These are phyloP conservation scores for Microctenopoma steveboyesi DNA, from an alignment of 2,797 vertebrate species.

Conservation along the genomic window DNA sequence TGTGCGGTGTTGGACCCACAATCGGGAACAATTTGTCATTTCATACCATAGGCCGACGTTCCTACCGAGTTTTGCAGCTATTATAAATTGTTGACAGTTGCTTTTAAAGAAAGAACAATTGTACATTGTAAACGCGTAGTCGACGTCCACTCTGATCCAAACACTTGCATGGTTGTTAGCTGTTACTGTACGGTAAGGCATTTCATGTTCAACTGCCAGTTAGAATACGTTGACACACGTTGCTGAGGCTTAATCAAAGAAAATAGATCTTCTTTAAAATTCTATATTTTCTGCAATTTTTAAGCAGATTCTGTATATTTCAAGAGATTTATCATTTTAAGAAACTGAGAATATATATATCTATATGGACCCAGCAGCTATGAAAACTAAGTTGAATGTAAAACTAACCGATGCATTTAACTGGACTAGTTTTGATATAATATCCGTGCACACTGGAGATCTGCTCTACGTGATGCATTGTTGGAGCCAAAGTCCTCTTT, in stretches of 20 bases:
- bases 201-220: slow-evolving; percentile 72
- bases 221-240: slow-evolving; percentile 30
- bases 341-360: slow-evolving; percentile 16
- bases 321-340: slow-evolving; percentile 46
- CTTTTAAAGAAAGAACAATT: slow-evolving; percentile 33
- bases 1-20: no score
- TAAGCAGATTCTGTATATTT: slow-evolving; percentile 69
- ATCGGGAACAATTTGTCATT: neutral
- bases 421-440: slow-evolving; percentile 35
- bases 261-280: slow-evolving; percentile 45
- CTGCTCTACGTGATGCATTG: neutral
- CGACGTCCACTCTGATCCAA: slow-evolving; percentile 33
- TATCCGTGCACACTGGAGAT: neutral
- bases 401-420: slow-evolving; percentile 38
- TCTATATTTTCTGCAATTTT: slow-evolving; percentile 79
- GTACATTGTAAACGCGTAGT: slow-evolving; percentile 27
- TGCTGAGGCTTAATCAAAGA: slow-evolving; percentile 45
- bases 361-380: slow-evolving; percentile 17
- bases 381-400: slow-evolving; percentile 42
- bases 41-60: slow-evolving; percentile 17
- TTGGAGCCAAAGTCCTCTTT: slow-evolving; percentile 22
- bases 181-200: slow-evolving; percentile 52
- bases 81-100: slow-evolving; percentile 50
- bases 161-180: slow-evolving; percentile 81
- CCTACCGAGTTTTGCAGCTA: slow-evolving; percentile 49